These are phyloP conservation scores for Zaprionus lineosus DNA, from an alignment of 2,888 invertebrate species.

Conservation along the genomic window DNA sequence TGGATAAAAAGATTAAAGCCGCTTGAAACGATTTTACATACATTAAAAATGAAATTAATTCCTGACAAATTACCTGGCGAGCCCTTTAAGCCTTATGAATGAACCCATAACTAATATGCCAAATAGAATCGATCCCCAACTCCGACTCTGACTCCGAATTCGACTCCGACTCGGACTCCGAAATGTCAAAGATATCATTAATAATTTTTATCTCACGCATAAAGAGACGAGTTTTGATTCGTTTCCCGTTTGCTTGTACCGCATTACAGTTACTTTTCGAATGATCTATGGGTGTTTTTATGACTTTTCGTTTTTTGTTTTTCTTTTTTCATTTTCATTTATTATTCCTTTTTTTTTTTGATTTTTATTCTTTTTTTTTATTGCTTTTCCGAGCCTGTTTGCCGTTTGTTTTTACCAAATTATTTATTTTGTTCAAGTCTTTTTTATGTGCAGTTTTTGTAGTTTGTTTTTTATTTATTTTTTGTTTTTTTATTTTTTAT, in stretches of 20 bases:
- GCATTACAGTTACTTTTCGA: slow-evolving; percentile 49
- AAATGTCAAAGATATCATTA: slow-evolving; percentile 47
- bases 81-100: too few relatives aligned
- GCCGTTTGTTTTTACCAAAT: slow-evolving; percentile 47
- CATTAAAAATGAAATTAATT: too few relatives aligned
- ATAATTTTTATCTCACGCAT: slow-evolving; percentile 46
- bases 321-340: neutral
- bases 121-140: too few relatives aligned
- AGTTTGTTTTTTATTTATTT: slow-evolving; percentile 27
- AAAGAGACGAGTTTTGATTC: slow-evolving; percentile 46
- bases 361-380: too few relatives aligned
- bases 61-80: too few relatives aligned
- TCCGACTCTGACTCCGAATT: too few relatives aligned
- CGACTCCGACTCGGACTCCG: neutral
- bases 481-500: slow-evolving; percentile 64
- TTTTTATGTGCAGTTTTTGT: slow-evolving; percentile 43
- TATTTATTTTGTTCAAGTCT: slow-evolving; percentile 42
- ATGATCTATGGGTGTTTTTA: slow-evolving; percentile 33
- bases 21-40: too few relatives aligned
- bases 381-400: slow-evolving; percentile 46
- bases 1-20: too few relatives aligned
- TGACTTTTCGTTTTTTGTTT: slow-evolving; percentile 11
- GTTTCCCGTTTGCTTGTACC: slow-evolving; percentile 44
- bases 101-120: too few relatives aligned
- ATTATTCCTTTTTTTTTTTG: slow-evolving; percentile 7